Evolutionary conservation across 2,797 vertebrate genomes (phyloP).

Genomic region (Epinephelus coioides): DNA sequence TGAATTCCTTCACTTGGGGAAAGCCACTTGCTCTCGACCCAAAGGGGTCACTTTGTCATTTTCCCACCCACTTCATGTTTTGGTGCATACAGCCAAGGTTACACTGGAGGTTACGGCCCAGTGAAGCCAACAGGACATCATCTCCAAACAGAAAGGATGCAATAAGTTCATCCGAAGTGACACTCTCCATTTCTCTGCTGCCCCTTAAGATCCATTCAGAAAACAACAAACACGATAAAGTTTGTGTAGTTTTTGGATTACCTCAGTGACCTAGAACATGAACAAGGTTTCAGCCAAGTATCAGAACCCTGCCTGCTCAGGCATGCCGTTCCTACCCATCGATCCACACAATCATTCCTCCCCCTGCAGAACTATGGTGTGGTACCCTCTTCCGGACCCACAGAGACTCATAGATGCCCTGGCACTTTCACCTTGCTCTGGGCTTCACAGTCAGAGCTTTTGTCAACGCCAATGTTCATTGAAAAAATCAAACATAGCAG

Average conservation of each 20-base stretch:
- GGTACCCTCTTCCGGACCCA: not conserved
- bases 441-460: not conserved
- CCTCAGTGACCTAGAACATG: constrained; percentile 2
- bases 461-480: not conserved
- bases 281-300: not conserved
- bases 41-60: not conserved
- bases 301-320: not conserved
- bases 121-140: not conserved
- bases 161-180: too few species aligned
- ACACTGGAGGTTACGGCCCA: not conserved
- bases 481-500: constrained; percentile 1
- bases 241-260: not conserved
- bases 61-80: not conserved
- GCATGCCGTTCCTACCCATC: not conserved
- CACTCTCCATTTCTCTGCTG: too few species aligned
- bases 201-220: not conserved
- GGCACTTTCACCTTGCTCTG: not conserved
- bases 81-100: not conserved
- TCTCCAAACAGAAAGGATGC: not conserved
- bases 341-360: not conserved
- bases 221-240: constrained; percentile 6
- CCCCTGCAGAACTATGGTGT: not conserved
- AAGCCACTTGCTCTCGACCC: not conserved
- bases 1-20: not conserved
- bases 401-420: not conserved